A percentile compares a stretch with the other conserved stretches of the same genome.
phyloP scores from a whole-genome alignment of 2,113 vertebrate genomes.

The Grammomys dolichurus region DNA sequence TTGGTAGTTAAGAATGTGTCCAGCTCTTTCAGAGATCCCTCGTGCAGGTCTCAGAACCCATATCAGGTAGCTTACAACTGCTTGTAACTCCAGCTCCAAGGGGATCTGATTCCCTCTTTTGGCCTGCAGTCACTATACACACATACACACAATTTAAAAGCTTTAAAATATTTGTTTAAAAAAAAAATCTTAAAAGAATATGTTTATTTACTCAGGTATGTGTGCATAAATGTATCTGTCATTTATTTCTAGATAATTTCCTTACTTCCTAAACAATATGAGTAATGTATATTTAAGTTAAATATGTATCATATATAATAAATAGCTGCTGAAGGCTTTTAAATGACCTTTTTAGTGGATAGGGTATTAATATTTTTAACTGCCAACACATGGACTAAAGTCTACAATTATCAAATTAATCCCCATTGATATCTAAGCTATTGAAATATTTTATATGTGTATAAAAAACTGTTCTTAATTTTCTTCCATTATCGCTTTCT shows the following conservation, averaged over 20 bases:
- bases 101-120: not conserved
- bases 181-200: not conserved
- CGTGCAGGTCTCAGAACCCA: not conserved
- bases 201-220: not conserved
- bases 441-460: not conserved
- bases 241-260: slow-evolving; percentile 40
- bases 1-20: not conserved
- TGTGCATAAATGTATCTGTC: not conserved
- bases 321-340: slow-evolving; percentile 22
- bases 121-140: not conserved
- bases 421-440: not conserved
- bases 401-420: not conserved
- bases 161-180: not conserved
- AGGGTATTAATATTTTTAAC: slow-evolving; percentile 21
- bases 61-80: not conserved
- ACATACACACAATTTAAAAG: not conserved
- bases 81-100: not conserved
- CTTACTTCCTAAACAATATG: not conserved
- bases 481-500: slow-evolving; percentile 10
- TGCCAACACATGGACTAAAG: not conserved
- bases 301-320: not conserved
- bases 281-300: slow-evolving; percentile 37
- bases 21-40: not conserved
- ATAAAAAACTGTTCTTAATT: not conserved
- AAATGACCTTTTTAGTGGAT: slow-evolving; percentile 17